Evolutionary conservation across 2,113 vertebrate species (phyloP).

Genomic region (Varanus salvator): DNA sequence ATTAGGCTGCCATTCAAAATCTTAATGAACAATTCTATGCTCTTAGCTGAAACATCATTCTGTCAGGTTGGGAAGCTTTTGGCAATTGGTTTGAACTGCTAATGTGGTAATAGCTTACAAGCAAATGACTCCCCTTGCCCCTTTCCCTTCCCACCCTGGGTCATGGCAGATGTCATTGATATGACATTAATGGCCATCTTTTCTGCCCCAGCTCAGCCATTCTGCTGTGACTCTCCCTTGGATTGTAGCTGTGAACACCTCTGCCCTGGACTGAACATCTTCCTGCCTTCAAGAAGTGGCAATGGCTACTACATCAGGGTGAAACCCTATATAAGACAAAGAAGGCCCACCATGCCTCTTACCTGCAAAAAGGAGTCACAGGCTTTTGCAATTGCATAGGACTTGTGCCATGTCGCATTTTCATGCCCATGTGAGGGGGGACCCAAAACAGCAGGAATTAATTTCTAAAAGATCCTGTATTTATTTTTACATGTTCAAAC

Average conservation of each 20-base stretch:
- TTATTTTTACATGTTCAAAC: no score
- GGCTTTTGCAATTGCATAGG: no score
- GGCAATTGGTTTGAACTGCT: slow-evolving; percentile 73
- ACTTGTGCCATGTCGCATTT: no score
- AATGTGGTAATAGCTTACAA: slow-evolving; percentile 76
- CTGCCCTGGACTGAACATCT: slow-evolving; percentile 46
- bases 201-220: slow-evolving; percentile 42
- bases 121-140: slow-evolving; percentile 55
- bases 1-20: slow-evolving; percentile 84
- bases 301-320: neutral
- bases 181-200: slow-evolving; percentile 60
- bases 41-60: slow-evolving; percentile 75
- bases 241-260: slow-evolving; percentile 68
- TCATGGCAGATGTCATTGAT: slow-evolving; percentile 49
- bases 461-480: no score
- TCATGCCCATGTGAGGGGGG: no score
- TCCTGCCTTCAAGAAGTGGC: neutral
- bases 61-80: slow-evolving; percentile 72
- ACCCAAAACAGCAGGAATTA: no score
- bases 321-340: no score
- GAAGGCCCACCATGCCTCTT: no score
- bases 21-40: slow-evolving; percentile 80
- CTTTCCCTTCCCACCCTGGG: slow-evolving; percentile 54
- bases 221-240: slow-evolving; percentile 19
- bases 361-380: no score